Conservation (phyloP, 2,888 invertebrate genomes). For the Hesperia comma region DNA sequence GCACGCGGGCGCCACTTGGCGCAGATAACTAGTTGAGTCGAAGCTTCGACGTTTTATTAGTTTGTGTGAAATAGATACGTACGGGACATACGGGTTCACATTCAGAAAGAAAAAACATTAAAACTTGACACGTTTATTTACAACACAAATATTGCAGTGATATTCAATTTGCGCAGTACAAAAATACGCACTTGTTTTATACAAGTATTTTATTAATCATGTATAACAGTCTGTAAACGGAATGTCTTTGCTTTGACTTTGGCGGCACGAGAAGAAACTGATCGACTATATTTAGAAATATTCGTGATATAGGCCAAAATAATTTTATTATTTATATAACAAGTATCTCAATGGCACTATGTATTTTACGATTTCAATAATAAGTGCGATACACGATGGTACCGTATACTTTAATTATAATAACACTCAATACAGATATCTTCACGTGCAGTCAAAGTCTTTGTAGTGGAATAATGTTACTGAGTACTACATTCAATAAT, state of each 20-base stretch:
- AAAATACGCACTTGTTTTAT: slow-evolving; percentile 61
- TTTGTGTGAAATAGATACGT: no score
- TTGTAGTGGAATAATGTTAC: slow-evolving; percentile 18
- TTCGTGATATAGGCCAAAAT: no score
- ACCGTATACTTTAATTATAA: no score
- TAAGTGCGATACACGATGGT: no score
- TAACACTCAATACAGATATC: background rate
- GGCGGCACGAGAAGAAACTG: slow-evolving; percentile 1
- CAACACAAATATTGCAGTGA: slow-evolving; percentile 73
- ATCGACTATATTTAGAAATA: background rate
- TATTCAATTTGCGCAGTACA: slow-evolving; percentile 62
- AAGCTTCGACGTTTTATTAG: no score
- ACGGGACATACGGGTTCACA: no score
- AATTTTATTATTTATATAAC: no score
- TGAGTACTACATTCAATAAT: slow-evolving; percentile 31
- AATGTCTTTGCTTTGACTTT: slow-evolving; percentile 51
- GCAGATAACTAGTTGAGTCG: no score
- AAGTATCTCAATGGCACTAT: no score
- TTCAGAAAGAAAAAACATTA: slow-evolving; percentile 20
- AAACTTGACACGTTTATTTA: slow-evolving; percentile 64
- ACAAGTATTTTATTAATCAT: slow-evolving; percentile 44
- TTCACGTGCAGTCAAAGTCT: slow-evolving; percentile 1
- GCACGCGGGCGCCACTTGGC: no score
- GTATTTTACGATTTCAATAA: no score
- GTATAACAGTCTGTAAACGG: slow-evolving; percentile 61